Conservation (phyloP, 2,888 invertebrate species). For the Antheraea yamamai region DNA sequence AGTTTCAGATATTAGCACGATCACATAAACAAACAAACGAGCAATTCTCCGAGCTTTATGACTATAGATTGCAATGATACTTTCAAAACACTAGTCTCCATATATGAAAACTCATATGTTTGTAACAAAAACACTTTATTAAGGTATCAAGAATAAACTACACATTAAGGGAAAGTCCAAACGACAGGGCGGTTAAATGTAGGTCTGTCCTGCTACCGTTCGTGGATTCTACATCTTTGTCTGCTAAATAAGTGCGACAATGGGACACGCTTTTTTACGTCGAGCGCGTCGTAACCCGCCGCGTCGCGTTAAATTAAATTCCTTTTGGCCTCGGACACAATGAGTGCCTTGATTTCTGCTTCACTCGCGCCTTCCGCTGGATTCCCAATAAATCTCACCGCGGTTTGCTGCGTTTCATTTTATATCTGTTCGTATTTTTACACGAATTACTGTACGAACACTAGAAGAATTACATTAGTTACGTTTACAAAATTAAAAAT, state of each 20-base stretch:
- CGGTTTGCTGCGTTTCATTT: conserved; percentile 14
- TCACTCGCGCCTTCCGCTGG: conserved; percentile 24
- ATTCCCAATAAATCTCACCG: conserved; percentile 32
- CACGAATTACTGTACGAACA: not conserved
- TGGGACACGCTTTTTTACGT: not conserved
- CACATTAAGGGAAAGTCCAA: not conserved
- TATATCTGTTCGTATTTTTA: conserved; percentile 9
- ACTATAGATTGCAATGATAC: not conserved
- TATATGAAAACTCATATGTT: not conserved
- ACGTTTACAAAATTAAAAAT: too few species aligned
- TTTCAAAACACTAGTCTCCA: not conserved
- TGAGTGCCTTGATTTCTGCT: conserved; percentile 36
- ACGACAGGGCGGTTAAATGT: not conserved
- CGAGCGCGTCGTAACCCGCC: not conserved
- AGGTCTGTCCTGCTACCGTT: not conserved
- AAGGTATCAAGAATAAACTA: not conserved
- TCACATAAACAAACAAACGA: too few species aligned
- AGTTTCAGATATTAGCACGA: too few species aligned
- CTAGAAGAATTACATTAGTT: too few species aligned
- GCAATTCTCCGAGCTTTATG: too few species aligned
- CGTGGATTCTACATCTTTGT: not conserved
- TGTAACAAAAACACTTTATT: not conserved
- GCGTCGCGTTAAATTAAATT: conserved; percentile 36
- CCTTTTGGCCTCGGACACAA: conserved; percentile 35
- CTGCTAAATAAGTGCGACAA: conserved; percentile 13